Evolutionary conservation across 2,888 invertebrate species (phyloP), one percentile per base, ranked within the genome.

Genomic region (Capitulum mitella): DNA sequence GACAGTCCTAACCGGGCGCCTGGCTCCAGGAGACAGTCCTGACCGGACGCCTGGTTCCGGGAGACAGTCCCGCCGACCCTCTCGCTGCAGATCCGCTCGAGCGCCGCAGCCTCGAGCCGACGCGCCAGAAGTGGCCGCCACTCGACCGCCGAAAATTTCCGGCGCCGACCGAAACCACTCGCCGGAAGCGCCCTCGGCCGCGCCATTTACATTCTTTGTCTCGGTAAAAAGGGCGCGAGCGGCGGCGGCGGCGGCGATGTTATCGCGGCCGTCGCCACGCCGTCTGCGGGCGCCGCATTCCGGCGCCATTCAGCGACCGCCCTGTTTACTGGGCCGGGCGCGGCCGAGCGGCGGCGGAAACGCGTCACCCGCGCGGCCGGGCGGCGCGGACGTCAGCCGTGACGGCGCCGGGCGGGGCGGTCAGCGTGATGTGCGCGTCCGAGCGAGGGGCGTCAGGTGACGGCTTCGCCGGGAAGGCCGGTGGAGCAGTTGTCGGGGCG

Each of bases 191-290:
- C n/a, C n/a, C n/a, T n/a, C 34, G 14, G n/a, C n/a, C 8, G 70
- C 70, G 70, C 70, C 70, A 70, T 70, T 70, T 70, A 70, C 70
- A 70, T 70, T 70, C 70, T 70, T 70, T 70, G 70, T 70, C 12
- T 19, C 0, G 19, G 37, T 37, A 70, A 70, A 70, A 70, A 70
- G 70, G 70, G 34, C 16, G 34, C 32, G 64, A 2, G 32, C 16
- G 32, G 64, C 51, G 58, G 29, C 58, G 58, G 29, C n/a, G 58
- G 34, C 34, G 14, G 22, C 34, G 70, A 70, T 70, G 70, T 70
- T 70, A 70, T 70, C 70, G 37, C 14, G 14, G 34, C 6, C 19
- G 70, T 37, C 70, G 70, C 70, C 70, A 19, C 70, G 70, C 70
- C 12, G 70, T 70, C 70, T 70, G 70, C 2, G 58, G 58, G 37